These are phyloP conservation scores for Brachynemurus nebulosus DNA, from an alignment of 2,888 invertebrate genomes.

Conservation along the genomic window DNA sequence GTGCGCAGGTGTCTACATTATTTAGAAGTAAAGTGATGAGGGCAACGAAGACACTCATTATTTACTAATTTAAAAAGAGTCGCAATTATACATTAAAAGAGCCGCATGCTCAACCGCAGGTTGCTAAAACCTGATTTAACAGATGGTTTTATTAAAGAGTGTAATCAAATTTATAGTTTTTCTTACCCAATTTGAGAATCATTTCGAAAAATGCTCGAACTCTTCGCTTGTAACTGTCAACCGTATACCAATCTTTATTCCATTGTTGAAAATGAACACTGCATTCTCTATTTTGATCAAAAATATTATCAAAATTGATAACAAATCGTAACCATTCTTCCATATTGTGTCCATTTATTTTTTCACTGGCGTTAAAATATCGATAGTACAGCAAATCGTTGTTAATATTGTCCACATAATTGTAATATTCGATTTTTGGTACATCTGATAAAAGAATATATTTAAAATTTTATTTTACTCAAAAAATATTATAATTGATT, in stretches of 20 bases:
- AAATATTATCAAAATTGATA: slow-evolving; percentile 28
- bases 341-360: slow-evolving; percentile 42
- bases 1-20: no score
- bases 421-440: slow-evolving; percentile 40
- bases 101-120: no score
- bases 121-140: no score
- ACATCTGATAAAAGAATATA: slow-evolving; percentile 31
- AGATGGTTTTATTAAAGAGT: no score
- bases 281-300: slow-evolving; percentile 9
- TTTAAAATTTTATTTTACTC: neutral
- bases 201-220: slow-evolving; percentile 47
- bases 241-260: slow-evolving; percentile 41
- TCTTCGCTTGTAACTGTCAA: slow-evolving; percentile 44
- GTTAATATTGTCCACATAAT: slow-evolving; percentile 35
- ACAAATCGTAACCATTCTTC: slow-evolving; percentile 42
- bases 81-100: no score
- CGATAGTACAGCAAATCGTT: slow-evolving; percentile 37
- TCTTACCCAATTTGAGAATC: slow-evolving; percentile 40
- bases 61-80: no score
- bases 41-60: no score
- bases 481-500: neutral
- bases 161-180: neutral
- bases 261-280: slow-evolving; percentile 30
- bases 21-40: no score
- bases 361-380: slow-evolving; percentile 41